These are phyloP conservation scores for Drosophila mimetica DNA, from an alignment of 2,888 invertebrate genomes.

Conservation along the genomic window DNA sequence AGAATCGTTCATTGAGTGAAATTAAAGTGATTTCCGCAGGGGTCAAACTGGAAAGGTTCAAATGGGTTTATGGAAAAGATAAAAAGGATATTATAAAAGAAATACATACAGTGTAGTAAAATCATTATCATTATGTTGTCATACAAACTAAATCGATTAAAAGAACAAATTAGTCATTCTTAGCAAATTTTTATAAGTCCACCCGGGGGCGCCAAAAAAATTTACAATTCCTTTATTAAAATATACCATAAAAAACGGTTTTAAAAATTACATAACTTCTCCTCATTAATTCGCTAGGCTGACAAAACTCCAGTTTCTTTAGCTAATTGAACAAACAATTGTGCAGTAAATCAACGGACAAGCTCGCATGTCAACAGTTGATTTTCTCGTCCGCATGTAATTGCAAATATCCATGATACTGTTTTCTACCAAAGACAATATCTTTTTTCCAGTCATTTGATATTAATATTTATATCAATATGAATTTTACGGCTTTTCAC, in stretches of 20 bases:
- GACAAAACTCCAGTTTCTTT: slow-evolving; percentile 39
- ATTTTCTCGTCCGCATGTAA: slow-evolving; percentile 50
- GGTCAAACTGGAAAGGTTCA: background rate
- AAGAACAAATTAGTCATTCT: too few relatives aligned
- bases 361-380: slow-evolving; percentile 63
- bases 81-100: background rate
- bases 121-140: slow-evolving; percentile 17
- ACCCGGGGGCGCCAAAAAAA: background rate
- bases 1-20: slow-evolving; percentile 44
- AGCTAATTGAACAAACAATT: slow-evolving; percentile 72
- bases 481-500: slow-evolving; percentile 59
- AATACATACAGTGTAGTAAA: slow-evolving; percentile 3
- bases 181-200: too few relatives aligned
- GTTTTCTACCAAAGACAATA: slow-evolving; percentile 18
- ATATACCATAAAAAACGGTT: background rate
- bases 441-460: slow-evolving; percentile 37
- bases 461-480: slow-evolving; percentile 67
- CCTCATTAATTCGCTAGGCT: slow-evolving; percentile 51
- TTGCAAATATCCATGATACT: slow-evolving; percentile 31
- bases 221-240: background rate
- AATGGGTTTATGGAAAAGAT: slow-evolving; percentile 36
- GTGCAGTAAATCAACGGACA: slow-evolving; percentile 62
- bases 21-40: slow-evolving; percentile 36
- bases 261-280: background rate
- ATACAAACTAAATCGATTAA: background rate